Evolutionary conservation across 2,113 vertebrate species (phyloP), one percentile per base, ranked within the genome.

Genomic region (Todiramphus saurophagus): DNA sequence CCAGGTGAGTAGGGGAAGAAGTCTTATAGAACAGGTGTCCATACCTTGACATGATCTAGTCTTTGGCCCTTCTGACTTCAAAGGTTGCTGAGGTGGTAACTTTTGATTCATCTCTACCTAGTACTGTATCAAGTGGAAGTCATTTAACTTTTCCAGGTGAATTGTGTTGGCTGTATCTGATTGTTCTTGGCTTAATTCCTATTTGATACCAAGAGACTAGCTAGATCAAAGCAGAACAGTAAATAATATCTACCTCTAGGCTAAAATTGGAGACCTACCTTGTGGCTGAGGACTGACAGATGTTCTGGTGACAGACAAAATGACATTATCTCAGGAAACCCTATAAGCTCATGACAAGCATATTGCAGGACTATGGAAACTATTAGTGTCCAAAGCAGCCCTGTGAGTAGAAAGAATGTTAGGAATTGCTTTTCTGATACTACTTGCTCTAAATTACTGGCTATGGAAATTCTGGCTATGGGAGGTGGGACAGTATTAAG

Each of bases 1-100:
- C 44, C 17, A 37, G n/a, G 6, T 68, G 41, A 11, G 2, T 2
- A 2, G 20, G 25, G 10, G 30, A 70, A 46, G 13, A 75, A 82
- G 23, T 12, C 25, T 60, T 68, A 35, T 76, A 19, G 51, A 77
- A 39, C 23, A 18, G 9, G 5, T 77, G 8, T 62, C 75, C 1
- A 1, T 66, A 23, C 33, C 8, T 70, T 74, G 48, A 39, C 0
- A 2, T 20, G 4, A 31, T 51, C 28, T 37, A 9, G 0, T 33
- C 31, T 72, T 63, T 64, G 19, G 5, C 15, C 3, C 30, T 74
- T 70, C 18, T 44, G 6, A 50, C 25, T 68, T 67, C 3, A 28
- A 44, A 33, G 24, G 1, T 37, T 13, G 33, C 3, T 28, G 43
- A 35, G 16, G 14, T 83, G 56, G n/a, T 17, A 55, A 56, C 67